phyloP scores from a whole-genome alignment of 2,113 vertebrate species.

The Anguilla japonica region DNA sequence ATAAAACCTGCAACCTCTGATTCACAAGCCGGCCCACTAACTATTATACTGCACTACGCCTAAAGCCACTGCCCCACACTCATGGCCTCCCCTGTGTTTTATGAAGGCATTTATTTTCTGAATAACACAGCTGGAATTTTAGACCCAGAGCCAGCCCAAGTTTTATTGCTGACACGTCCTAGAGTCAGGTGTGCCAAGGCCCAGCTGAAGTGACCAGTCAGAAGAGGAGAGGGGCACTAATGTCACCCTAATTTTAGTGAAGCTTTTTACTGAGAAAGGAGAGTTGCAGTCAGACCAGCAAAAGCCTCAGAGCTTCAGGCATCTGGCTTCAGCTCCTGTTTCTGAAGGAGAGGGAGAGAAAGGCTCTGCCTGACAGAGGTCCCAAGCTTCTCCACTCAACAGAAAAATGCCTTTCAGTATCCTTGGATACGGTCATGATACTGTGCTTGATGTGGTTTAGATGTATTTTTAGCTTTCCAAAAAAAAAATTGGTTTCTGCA shows the following conservation, averaged over 20 bases:
- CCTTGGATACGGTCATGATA: neutral
- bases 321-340: slow-evolving; percentile 30
- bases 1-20: neutral
- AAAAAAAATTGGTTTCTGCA: neutral
- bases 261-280: neutral
- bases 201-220: slow-evolving; percentile 61
- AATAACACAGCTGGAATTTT: slow-evolving; percentile 39
- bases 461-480: neutral
- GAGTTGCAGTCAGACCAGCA: neutral
- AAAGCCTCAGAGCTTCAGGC: neutral
- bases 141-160: slow-evolving; percentile 53
- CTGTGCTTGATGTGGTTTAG: neutral
- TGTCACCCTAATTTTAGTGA: slow-evolving; percentile 42
- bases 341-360: slow-evolving; percentile 5
- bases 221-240: slow-evolving; percentile 54
- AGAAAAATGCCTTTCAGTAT: slow-evolving; percentile 25
- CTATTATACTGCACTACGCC: neutral
- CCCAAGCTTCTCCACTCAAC: slow-evolving; percentile 22
- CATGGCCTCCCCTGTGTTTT: neutral
- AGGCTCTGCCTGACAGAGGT: neutral
- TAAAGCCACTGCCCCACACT: neutral
- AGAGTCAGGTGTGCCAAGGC: slow-evolving; percentile 62
- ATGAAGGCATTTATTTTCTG: slow-evolving; percentile 62
- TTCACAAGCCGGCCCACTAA: neutral
- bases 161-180: slow-evolving; percentile 52